phyloP scores from a whole-genome alignment of 2,797 vertebrate species.

The Poliocrania exsul region DNA sequence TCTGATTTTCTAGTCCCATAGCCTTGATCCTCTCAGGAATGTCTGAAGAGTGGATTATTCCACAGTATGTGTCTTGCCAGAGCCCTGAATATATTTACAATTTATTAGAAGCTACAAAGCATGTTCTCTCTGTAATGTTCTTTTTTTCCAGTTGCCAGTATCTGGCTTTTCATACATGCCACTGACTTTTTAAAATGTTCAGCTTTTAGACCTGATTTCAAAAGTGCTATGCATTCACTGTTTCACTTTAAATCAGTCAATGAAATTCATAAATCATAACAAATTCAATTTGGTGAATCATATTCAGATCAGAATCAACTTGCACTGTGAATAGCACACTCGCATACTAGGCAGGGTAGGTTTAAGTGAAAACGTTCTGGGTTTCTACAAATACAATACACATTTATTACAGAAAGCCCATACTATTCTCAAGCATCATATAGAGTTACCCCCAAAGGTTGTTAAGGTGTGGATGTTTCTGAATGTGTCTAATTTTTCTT shows the following conservation, averaged over 20 bases:
- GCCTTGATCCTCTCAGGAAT: constrained; percentile 14
- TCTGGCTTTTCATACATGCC: not conserved
- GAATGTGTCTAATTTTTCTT: not conserved
- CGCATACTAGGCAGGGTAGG: not conserved
- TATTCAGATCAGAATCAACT: not conserved
- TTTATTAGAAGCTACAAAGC: not conserved
- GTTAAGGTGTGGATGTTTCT: not conserved
- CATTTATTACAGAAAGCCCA: not conserved
- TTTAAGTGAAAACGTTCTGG: not conserved
- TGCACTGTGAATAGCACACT: not conserved
- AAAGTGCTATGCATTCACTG: not conserved
- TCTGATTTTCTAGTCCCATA: not conserved
- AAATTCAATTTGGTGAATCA: not conserved
- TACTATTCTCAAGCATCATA: not conserved
- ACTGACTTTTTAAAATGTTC: not conserved
- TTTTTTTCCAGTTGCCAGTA: not conserved
- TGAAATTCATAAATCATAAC: not conserved
- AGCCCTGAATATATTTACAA: not conserved
- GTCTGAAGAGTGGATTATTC: not conserved
- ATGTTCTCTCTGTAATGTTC: not conserved
- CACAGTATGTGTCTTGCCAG: not conserved
- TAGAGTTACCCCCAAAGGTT: not conserved
- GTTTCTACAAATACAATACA: not conserved
- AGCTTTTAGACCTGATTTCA: not conserved
- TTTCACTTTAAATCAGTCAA: not conserved